These are phyloP conservation scores for Parazoanthus atlanticus DNA, from an alignment of 92 coral and sea anemone species.

Conservation along the genomic window DNA sequence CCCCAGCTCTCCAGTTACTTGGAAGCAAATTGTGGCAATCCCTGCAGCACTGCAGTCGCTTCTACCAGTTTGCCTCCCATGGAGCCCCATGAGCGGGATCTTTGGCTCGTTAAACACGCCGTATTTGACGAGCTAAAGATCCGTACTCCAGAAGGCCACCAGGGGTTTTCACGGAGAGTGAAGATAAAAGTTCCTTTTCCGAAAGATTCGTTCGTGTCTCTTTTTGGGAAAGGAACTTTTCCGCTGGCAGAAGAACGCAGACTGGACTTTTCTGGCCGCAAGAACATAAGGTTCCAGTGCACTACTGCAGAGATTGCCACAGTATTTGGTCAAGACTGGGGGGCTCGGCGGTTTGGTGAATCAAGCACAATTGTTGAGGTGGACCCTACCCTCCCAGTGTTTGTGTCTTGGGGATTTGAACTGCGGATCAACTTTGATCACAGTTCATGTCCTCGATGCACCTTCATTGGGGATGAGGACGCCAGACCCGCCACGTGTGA, in stretches of 20 bases:
- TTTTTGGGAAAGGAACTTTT: no score
- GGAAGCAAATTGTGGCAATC: not conserved
- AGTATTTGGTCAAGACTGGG: not conserved
- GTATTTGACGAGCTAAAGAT: no score
- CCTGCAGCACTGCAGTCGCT: no score
- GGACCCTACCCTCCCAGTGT: not conserved
- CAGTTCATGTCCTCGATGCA: constrained; percentile 28
- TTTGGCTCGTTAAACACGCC: no score
- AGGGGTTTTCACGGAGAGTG: no score
- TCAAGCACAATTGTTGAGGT: not conserved
- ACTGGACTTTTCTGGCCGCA: no score
- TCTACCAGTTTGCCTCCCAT: no score
- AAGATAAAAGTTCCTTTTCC: no score
- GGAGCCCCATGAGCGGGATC: not conserved
- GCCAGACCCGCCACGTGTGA: constrained; percentile 7
- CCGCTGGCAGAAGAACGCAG: no score
- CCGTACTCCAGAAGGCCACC: not conserved
- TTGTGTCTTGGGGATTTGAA: constrained; percentile 26
- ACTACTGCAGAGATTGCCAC: no score
- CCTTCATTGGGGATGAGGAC: constrained; percentile 4
- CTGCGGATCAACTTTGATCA: constrained; percentile 21
- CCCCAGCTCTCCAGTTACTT: not conserved
- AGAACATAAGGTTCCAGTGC: no score
- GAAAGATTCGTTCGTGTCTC: no score
- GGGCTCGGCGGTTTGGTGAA: not conserved